Percentiles rank a stretch among this genome's conserved stretches.
phyloP scores from a whole-genome alignment of 1,140 invertebrate genomes.

The Eurosta solidaginis region DNA sequence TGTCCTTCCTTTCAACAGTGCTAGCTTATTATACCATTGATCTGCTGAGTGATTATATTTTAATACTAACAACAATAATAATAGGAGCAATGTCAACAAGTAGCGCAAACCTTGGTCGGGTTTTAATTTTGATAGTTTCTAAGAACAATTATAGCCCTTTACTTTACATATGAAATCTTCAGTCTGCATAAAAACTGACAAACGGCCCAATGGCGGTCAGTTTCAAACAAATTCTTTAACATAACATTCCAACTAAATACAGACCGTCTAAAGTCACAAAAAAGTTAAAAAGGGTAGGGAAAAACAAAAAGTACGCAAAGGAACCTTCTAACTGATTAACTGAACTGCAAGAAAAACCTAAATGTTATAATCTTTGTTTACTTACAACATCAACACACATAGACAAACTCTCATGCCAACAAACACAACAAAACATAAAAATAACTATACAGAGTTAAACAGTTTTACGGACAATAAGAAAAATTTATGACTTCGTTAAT shows the following conservation, averaged over 20 bases:
- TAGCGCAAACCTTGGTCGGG: too few species aligned
- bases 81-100: too few species aligned
- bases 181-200: neutral
- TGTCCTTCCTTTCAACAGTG: too few species aligned
- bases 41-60: too few species aligned
- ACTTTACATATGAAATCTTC: neutral
- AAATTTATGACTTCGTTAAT: conserved; percentile 17
- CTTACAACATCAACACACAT: neutral
- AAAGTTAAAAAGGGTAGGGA: neutral
- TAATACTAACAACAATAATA: too few species aligned
- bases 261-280: neutral
- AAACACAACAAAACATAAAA: neutral
- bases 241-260: neutral
- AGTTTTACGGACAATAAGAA: neutral
- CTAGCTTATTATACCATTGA: too few species aligned
- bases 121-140: too few species aligned
- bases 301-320: neutral
- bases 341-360: neutral
- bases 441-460: neutral
- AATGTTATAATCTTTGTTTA: neutral
- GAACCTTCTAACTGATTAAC: neutral
- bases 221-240: neutral
- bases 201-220: conserved; percentile 6
- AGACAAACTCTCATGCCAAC: neutral
- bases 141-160: neutral